Percentiles rank a stretch among this genome's conserved stretches.
Conservation (phyloP, 1,140 invertebrate genomes). For the Trichoplusia ni region DNA sequence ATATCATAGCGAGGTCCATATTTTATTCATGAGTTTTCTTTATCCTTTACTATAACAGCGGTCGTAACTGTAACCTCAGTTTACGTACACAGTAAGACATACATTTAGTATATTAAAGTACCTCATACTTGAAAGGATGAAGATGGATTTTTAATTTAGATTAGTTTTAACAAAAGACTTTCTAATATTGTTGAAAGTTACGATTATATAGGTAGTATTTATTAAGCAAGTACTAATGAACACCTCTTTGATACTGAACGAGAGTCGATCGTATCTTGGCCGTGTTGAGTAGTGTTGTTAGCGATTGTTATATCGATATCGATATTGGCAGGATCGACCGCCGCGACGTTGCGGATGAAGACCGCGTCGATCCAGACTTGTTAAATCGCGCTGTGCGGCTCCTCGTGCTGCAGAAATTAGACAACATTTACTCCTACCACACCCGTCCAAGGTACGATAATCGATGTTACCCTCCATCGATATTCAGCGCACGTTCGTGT, state of each 20-base stretch:
- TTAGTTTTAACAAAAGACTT: too few relatives aligned
- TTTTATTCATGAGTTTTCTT: slow-evolving; percentile 1
- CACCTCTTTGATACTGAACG: slow-evolving; percentile 1
- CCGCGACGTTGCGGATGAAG: slow-evolving; percentile 70
- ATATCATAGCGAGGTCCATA: slow-evolving; percentile 2
- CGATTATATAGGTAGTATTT: too few relatives aligned
- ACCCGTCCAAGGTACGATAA: slow-evolving; percentile 80
- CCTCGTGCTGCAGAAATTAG: slow-evolving; percentile 77
- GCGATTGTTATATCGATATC: slow-evolving; percentile 65
- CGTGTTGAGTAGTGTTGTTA: slow-evolving; percentile 54
- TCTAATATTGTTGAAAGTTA: too few relatives aligned
- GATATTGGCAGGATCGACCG: slow-evolving; percentile 79
- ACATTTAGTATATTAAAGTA: not conserved
- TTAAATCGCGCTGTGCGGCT: slow-evolving; percentile 78
- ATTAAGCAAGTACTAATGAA: too few relatives aligned
- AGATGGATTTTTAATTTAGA: not conserved
- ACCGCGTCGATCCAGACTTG: slow-evolving; percentile 69
- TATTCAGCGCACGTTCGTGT: slow-evolving; percentile 33
- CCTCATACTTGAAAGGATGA: not conserved
- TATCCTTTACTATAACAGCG: not conserved
- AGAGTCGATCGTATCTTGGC: slow-evolving; percentile 60
- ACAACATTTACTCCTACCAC: slow-evolving; percentile 81
- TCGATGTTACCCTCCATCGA: slow-evolving; percentile 62
- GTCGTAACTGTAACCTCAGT: slow-evolving; percentile 4
- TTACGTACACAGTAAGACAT: not conserved